Conservation (phyloP, 2,113 vertebrate species). For the Hemichromis elongatus region DNA sequence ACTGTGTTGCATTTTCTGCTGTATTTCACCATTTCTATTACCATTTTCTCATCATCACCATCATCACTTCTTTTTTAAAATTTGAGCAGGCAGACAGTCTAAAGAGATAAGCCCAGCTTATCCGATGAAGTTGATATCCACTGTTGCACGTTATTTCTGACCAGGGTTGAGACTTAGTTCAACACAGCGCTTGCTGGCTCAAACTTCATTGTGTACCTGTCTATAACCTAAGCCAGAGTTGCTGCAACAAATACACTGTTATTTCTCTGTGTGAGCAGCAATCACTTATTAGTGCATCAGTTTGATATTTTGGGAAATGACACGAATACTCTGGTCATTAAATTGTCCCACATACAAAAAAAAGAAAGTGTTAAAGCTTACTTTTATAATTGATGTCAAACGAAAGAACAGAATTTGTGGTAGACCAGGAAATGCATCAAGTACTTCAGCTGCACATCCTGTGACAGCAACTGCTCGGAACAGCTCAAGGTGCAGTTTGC, state of each 20-base stretch:
- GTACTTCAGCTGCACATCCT: neutral
- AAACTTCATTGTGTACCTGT: neutral
- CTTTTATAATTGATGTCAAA: neutral
- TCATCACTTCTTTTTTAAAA: neutral
- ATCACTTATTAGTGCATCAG: neutral
- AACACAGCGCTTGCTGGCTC: no score
- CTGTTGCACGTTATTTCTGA: neutral
- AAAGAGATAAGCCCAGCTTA: neutral
- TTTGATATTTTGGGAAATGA: neutral
- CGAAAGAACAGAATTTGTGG: neutral
- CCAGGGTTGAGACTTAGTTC: neutral
- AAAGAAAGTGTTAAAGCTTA: neutral
- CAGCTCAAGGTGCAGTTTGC: neutral
- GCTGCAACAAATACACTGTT: neutral
- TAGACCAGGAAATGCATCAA: neutral
- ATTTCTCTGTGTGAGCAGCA: neutral
- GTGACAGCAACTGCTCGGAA: neutral
- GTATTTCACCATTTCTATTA: neutral
- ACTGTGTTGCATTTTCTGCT: neutral
- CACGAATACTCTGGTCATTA: neutral
- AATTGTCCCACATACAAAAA: neutral
- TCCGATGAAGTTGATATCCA: accelerated
- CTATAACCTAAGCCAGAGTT: neutral
- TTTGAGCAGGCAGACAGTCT: neutral
- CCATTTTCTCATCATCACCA: neutral